Evolutionary conservation across 2,113 vertebrate genomes (phyloP).

Genomic region (Laterallus jamaicensis): DNA sequence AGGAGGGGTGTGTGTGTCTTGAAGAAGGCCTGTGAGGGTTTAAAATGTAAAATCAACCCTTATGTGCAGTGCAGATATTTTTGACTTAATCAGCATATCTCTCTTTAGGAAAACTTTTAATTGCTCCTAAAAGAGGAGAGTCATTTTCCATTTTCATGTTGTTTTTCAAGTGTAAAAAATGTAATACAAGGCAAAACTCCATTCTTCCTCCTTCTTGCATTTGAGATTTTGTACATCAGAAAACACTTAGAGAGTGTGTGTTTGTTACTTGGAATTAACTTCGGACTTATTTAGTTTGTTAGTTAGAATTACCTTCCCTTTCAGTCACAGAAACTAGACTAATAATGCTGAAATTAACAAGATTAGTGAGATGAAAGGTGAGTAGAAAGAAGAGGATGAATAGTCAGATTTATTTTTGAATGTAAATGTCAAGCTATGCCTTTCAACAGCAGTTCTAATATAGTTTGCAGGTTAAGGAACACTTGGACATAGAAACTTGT

Average conservation of each 20-base stretch:
- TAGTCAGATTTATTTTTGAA: neutral
- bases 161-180: neutral
- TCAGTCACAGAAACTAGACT: neutral
- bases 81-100: slow-evolving; percentile 36
- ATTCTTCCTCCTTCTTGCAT: neutral
- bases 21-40: slow-evolving; percentile 12
- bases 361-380: neutral
- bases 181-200: neutral
- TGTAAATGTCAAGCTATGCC: neutral
- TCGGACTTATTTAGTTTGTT: neutral
- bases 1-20: slow-evolving; percentile 63
- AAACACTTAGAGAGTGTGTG: too few species aligned
- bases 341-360: neutral
- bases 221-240: neutral
- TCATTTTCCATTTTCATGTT: neutral
- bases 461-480: neutral
- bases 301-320: neutral
- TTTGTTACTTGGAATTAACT: neutral
- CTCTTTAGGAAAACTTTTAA: neutral
- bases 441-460: neutral
- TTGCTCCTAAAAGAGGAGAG: neutral
- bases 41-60: slow-evolving; percentile 40
- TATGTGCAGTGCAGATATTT: neutral
- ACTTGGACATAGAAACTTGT: neutral
- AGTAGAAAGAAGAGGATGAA: neutral